These are phyloP conservation scores for Dinocampus coccinellae DNA, from an alignment of 2,888 invertebrate species.

Conservation along the genomic window DNA sequence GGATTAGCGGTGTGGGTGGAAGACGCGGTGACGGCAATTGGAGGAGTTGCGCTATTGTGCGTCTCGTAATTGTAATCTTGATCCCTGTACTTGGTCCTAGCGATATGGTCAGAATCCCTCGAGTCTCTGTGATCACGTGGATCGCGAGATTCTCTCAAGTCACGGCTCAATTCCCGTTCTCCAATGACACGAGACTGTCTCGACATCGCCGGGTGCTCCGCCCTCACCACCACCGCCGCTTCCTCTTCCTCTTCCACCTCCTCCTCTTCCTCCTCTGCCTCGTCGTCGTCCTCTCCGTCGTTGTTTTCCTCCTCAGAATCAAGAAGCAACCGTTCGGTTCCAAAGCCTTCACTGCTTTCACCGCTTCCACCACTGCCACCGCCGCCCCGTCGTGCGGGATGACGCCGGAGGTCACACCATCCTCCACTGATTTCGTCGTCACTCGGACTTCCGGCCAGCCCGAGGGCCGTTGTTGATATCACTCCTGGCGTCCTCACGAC, in stretches of 20 bases:
- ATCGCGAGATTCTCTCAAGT: conserved; percentile 46
- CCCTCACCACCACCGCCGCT: conserved; percentile 44
- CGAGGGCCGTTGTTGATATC: conserved; percentile 64
- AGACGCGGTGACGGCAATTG: conserved; percentile 11
- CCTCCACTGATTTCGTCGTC: conserved; percentile 57
- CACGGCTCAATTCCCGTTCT: conserved; percentile 51
- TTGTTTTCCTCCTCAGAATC: conserved; percentile 65
- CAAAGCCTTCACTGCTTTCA: conserved; percentile 66
- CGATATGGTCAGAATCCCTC: conserved; percentile 57
- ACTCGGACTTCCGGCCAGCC: conserved; percentile 70
- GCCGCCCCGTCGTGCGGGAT: conserved; percentile 55
- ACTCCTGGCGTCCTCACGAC: conserved; percentile 65
- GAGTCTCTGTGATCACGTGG: conserved; percentile 49
- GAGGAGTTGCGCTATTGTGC: conserved; percentile 63
- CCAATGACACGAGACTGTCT: conserved; percentile 52
- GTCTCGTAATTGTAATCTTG: conserved; percentile 65
- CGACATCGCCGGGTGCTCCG: conserved; percentile 65
- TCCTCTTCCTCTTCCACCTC: conserved; percentile 28
- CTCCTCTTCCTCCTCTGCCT: conserved; percentile 23
- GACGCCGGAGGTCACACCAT: conserved; percentile 67
- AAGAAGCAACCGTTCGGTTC: conserved; percentile 69
- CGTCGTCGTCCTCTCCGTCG: conserved; percentile 32
- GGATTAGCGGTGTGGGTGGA: conserved; percentile 47
- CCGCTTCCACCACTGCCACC: conserved; percentile 50
- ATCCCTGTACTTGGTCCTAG: conserved; percentile 68